These are phyloP conservation scores for Agrochola circellaris DNA, from an alignment of 2,888 invertebrate genomes.

Conservation along the genomic window DNA sequence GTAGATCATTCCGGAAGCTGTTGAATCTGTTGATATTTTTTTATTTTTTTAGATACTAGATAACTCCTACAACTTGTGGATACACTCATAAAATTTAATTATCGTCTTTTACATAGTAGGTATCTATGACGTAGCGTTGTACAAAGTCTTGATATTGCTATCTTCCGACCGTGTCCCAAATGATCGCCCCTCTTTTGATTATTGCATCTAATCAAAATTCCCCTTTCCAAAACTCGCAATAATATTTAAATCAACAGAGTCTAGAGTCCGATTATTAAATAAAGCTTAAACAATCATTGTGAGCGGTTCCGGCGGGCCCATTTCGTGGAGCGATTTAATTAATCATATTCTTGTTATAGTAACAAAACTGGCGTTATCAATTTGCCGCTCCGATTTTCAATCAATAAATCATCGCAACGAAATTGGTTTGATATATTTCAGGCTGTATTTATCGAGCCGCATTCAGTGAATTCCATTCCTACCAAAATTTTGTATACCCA, in stretches of 20 bases:
- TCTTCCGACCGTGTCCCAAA: constrained; percentile 24
- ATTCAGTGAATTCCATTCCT: constrained; percentile 27
- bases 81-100: neutral
- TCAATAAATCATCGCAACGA: constrained; percentile 58
- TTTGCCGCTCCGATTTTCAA: constrained; percentile 52
- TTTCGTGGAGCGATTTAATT: constrained; percentile 54
- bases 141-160: constrained; percentile 7
- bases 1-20: constrained; percentile 9
- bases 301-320: constrained; percentile 48
- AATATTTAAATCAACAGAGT: constrained; percentile 52
- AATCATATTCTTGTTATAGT: constrained; percentile 62
- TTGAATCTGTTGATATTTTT: neutral
- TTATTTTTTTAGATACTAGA: neutral
- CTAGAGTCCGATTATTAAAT: constrained; percentile 56
- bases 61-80: neutral
- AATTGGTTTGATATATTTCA: constrained; percentile 51
- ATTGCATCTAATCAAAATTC: constrained; percentile 51
- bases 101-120: neutral
- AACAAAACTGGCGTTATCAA: constrained; percentile 60
- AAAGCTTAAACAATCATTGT: constrained; percentile 58
- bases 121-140: neutral
- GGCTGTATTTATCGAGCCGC: constrained; percentile 23
- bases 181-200: constrained; percentile 25
- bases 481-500: constrained; percentile 2
- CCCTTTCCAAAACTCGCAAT: constrained; percentile 40